Conservation (phyloP, 37 sponge, comb jelly and placozoan species). For the Oscarella lobularis region DNA sequence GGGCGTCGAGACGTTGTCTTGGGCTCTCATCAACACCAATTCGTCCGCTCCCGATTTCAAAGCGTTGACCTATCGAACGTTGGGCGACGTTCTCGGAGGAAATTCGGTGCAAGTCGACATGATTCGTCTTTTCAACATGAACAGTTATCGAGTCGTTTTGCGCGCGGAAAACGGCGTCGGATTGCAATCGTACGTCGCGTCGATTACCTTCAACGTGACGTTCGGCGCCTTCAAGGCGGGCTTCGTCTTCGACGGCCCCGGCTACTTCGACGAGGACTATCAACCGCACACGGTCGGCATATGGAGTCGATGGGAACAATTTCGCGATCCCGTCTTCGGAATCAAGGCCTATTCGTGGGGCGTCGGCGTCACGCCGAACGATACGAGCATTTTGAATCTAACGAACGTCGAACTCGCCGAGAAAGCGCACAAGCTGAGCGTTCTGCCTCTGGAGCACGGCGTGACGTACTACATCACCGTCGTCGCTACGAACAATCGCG, state of each 20-base stretch:
- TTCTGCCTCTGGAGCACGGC: background rate
- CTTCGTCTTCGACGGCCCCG: background rate
- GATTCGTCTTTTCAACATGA: background rate
- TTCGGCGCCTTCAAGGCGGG: constrained; percentile 1
- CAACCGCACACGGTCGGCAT: background rate
- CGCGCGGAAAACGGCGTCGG: background rate
- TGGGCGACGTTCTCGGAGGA: background rate
- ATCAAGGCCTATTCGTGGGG: background rate
- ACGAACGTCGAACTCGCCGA: background rate
- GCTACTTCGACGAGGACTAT: background rate
- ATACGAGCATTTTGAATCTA: background rate
- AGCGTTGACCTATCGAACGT: background rate
- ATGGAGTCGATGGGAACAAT: background rate
- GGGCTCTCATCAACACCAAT: background rate
- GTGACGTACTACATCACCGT: constrained; percentile 4
- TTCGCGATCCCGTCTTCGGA: background rate
- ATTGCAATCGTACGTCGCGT: background rate
- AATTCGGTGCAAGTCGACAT: background rate
- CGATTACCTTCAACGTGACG: background rate
- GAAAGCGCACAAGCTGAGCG: background rate
- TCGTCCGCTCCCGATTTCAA: background rate
- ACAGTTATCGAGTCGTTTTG: background rate
- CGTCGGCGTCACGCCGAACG: background rate
- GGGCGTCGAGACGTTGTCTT: background rate
- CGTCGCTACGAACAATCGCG: background rate